Base-by-base conservation (phyloP, 2,888 invertebrate genomes). In the Anaspis maculata region DNA sequence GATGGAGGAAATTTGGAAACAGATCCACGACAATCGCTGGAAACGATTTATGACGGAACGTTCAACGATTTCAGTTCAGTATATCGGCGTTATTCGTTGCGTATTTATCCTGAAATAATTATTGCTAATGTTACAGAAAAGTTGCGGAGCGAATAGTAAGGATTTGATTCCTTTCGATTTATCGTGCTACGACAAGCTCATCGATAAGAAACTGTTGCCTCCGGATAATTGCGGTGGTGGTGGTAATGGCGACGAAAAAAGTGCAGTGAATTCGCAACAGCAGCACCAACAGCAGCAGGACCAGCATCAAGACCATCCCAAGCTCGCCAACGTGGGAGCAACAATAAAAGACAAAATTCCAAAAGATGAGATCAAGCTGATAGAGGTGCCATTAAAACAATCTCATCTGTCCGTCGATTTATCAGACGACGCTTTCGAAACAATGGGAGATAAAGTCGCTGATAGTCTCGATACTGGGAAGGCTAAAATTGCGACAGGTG, bases 341-440 rank as follows among this genome's bases (percentile, higher is more conserved):
- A 44, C 61, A 3, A 49, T 59, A 2, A 45, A 51, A 33, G 66
- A 66, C 45, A 46, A 44, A 19, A 42, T 61, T 13, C 51, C 54
- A 12, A 42, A 49, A 15, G 49, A 53, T 5, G 52, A 58, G 28
- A 46, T 62, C 26, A 56, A 57, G 41, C 34, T 64, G 22, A 55
- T 61, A 27, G 52, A 54, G 35, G 50, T 58, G 23, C 61, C 62
- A 5, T 41, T 67, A 25, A 59, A 54, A 44, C 52, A 59, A 34
- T 53, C 55, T 5, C 54, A 53, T 32, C 39, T 51, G 16, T 39
- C 52, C 2, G 32, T 54, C 11, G 61, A 62, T 43, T 38, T 64
- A 32, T 58, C 67, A 3, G 68, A 69, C 41, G 52, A 46, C 15
- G 62, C 61, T 2, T 64, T 59, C 37, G 62, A 66, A 41, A 51